Conservation (phyloP, 2,113 vertebrate species). For the Gadus macrocephalus region DNA sequence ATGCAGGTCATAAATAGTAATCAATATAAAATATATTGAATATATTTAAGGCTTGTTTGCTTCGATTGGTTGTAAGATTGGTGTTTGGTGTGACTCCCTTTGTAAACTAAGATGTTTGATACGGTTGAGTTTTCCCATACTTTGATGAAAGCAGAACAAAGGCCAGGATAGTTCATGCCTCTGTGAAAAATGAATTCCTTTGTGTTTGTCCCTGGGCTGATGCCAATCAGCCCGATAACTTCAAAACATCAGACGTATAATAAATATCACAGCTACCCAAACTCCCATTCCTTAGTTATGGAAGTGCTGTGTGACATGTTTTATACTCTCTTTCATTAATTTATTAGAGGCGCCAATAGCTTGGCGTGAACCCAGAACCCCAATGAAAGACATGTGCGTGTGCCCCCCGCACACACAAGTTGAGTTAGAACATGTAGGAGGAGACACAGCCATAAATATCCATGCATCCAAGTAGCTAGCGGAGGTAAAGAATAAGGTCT, state of each 20-base stretch:
- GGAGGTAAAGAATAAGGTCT: too few species aligned
- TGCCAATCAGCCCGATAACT: conserved; percentile 53
- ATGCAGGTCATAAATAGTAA: too few species aligned
- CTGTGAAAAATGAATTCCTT: conserved; percentile 62
- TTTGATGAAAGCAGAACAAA: conserved; percentile 58
- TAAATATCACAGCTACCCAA: conserved; percentile 57
- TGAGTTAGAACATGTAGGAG: background rate
- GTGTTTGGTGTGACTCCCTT: conserved; percentile 2
- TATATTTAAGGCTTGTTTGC: too few species aligned
- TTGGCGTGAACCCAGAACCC: conserved; percentile 22
- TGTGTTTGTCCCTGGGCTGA: conserved; percentile 60
- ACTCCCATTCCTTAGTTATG: conserved; percentile 41
- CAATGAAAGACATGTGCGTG: background rate
- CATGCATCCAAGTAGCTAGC: too few species aligned
- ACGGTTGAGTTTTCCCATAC: conserved; percentile 47
- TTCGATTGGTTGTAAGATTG: too few species aligned
- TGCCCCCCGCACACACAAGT: background rate
- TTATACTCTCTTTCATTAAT: conserved; percentile 44
- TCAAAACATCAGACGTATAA: conserved; percentile 55
- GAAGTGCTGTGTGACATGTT: conserved; percentile 45
- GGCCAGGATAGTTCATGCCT: conserved; percentile 50
- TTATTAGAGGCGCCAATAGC: conserved; percentile 37
- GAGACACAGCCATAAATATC: too few species aligned
- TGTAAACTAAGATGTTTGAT: conserved; percentile 48
- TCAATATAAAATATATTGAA: too few species aligned